Base-by-base conservation (phyloP, 1,140 invertebrate species). In the Adoxophyes honmai region DNA sequence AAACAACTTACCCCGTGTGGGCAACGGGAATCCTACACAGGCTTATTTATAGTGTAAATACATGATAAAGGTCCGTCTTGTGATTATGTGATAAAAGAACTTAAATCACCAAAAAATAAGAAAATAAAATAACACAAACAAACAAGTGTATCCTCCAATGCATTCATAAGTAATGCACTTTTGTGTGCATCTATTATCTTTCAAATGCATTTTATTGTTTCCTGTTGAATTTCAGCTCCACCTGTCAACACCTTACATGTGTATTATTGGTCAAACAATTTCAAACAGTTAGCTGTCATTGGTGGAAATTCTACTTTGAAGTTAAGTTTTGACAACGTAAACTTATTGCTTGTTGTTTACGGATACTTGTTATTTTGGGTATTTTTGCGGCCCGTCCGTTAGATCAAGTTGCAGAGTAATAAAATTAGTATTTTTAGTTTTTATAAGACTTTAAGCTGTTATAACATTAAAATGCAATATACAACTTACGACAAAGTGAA, bases 141-240 rank as follows among this genome's bases (percentile, higher is more conserved):
- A 48, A 48, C 42, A 48, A 48, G n/a, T 33, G 42, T 48, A 48
- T 48, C 21, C 18, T 48, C 21, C 42, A 18, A 48, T 48, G 21
- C 42, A 48, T 48, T 48, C 42, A 18, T 48, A 18, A 18, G 42
- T 11, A 48, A 48, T 48, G 42, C 42, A 48, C 14, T 18, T 44
- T 28, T 48, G 39, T 44, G 18, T 48, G 42, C 42, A 48, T 48
- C 42, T 48, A 21, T 48, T 48, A 21, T 48, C 21, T 48, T 28
- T 48, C 21, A 21, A 48, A 33, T 48, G 42, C 42, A 21, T 18
- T 48, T 48, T 21, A 11, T 33, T 33, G 42, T 48, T 48, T n/a
- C n/a, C n/a, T n/a, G n/a, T n/a, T n/a, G n/a, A n/a, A n/a, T n/a
- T 13, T 48, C 42, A 21, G 1, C 10, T 4, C 10, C 6, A 48